Conservation (phyloP, 2,113 vertebrate genomes). For the Tachysurus fulvidraco region DNA sequence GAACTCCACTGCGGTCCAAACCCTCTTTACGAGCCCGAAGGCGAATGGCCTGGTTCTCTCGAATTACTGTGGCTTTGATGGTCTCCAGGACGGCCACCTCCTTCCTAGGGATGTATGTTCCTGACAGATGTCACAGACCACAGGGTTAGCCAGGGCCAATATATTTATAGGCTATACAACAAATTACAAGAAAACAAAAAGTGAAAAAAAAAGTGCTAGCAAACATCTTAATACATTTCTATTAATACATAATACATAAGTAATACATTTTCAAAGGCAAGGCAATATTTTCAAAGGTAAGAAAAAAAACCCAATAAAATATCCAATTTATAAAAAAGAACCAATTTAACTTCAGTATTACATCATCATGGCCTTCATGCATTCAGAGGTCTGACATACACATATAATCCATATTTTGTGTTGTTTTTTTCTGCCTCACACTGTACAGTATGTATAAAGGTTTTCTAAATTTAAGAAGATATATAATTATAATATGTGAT, state of each 20-base stretch:
- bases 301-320: neutral
- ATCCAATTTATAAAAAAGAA: neutral
- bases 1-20: conserved; percentile 72
- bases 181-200: neutral
- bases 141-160: neutral
- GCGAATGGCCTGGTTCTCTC: conserved; percentile 86
- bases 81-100: conserved; percentile 83
- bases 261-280: neutral
- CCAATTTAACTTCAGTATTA: neutral
- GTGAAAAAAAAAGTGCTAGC: neutral
- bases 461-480: neutral
- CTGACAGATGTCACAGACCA: conserved; percentile 58
- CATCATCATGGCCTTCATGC: neutral
- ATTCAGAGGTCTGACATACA: neutral
- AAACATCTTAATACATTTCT: neutral
- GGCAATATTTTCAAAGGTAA: neutral
- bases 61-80: conserved; percentile 83
- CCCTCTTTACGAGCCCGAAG: conserved; percentile 86
- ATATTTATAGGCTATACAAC: neutral
- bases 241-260: neutral
- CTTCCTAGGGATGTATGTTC: conserved; percentile 87
- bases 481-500: no score
- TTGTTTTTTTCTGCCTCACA: neutral
- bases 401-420: neutral
- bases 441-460: neutral